Evolutionary conservation across 1,140 invertebrate genomes (phyloP), one percentile per base, ranked within the genome.

Genomic region (Laodelphax striatellus): DNA sequence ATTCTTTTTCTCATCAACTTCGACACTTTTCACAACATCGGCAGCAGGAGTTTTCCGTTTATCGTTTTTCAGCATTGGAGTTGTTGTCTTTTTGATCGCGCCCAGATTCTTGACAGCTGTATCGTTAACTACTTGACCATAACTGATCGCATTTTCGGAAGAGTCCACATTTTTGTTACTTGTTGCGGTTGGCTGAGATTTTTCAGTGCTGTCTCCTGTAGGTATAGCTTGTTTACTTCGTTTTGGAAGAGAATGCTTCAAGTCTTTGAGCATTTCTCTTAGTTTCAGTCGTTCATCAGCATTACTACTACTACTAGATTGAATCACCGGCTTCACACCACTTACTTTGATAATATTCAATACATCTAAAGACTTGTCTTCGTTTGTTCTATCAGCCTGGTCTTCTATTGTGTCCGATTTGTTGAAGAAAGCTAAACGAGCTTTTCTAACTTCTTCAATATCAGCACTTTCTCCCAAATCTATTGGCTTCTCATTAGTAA

Each of bases 171-270:
- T 11, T 13, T 38, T 38, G 34, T 13, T 11, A 38, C 10, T 38
- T 5, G 8, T 8, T 5, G 34, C 1, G 34, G 24, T 4, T 4
- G 34, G 10, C 34, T 38, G 34, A 38, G 34, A 11, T 38, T 38
- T 38, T 38, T 38, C 34, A 9, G 34, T 38, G 11, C 10, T 38
- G 34, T 46, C 46, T 52, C 34, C 41, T 14, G 14, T 53, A 10
- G 22, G 14, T 21, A 46, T 17, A 55, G 65, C 69, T 0, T 65
- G 57, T 31, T 71, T 71, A 14, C 68, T 65, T 31, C 75, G 66
- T 67, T 82, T 81, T 3, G 81, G 78, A 62, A 84, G 65, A n/a
- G 80, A 81, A 67, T 82, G 78, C 66, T 83, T 82, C 80, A 83
- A 82, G 67, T 83, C 80, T 64, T 82, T 82, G 59, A 83, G 63